phyloP scores from a whole-genome alignment of 2,113 vertebrate species.

The Conger conger region DNA sequence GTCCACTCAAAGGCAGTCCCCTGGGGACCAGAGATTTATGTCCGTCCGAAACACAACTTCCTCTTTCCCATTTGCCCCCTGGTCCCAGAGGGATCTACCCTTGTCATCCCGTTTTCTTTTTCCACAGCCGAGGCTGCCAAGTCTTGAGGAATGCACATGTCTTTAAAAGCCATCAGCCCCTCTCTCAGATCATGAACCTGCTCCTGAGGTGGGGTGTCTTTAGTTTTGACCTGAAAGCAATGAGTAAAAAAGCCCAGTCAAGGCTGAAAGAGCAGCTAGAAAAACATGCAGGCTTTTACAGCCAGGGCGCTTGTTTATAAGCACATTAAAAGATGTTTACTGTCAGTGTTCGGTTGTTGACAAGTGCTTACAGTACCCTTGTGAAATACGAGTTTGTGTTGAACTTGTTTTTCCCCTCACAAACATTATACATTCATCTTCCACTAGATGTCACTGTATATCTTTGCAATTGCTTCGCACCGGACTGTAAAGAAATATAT shows the following conservation, averaged over 20 bases:
- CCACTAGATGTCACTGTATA: constrained; percentile 28
- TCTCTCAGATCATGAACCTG: neutral
- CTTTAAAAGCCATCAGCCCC: constrained; percentile 28
- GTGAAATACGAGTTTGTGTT: neutral
- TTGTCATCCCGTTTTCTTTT: neutral
- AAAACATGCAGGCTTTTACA: neutral
- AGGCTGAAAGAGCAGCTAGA: neutral
- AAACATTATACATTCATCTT: neutral
- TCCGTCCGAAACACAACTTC: constrained; percentile 12
- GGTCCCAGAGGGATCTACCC: neutral
- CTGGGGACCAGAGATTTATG: constrained; percentile 25
- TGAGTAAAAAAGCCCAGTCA: neutral
- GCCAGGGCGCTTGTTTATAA: neutral
- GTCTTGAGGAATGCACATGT: constrained; percentile 8
- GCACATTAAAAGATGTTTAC: neutral
- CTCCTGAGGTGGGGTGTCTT: neutral
- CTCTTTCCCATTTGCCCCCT: neutral
- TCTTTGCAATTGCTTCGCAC: constrained; percentile 5
- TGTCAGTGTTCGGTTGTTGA: neutral
- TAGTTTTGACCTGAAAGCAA: neutral
- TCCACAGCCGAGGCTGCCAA: neutral
- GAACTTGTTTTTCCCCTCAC: neutral
- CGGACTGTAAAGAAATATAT: neutral
- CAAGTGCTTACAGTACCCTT: neutral
- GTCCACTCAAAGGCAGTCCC: neutral